phyloP scores from a whole-genome alignment of 2,113 vertebrate genomes.

The Microtus pennsylvanicus region DNA sequence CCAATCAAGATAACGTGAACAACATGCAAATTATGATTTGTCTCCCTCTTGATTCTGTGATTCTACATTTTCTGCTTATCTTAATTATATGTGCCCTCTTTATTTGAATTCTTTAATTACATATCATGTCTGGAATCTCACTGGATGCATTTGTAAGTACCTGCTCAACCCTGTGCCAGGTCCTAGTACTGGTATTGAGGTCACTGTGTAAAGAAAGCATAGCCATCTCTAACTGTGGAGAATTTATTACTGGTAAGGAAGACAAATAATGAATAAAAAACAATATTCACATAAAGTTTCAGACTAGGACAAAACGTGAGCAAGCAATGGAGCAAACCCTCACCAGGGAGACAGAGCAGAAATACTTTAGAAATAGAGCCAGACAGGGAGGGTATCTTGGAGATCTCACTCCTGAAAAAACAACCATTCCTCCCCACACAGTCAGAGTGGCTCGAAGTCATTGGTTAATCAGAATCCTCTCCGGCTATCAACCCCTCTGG shows the following conservation, averaged over 20 bases:
- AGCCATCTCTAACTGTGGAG: slow-evolving; percentile 18
- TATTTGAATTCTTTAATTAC: slow-evolving; percentile 38
- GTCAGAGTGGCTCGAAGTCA: not conserved
- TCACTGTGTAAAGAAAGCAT: not conserved
- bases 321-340: not conserved
- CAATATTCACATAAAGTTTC: not conserved
- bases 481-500: not conserved
- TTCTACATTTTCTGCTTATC: slow-evolving; percentile 35
- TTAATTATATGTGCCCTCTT: not conserved
- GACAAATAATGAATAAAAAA: slow-evolving; percentile 36
- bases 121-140: slow-evolving; percentile 19
- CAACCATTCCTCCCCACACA: not conserved
- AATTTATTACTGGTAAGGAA: not conserved
- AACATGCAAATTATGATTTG: not conserved
- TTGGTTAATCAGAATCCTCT: not conserved
- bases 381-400: not conserved
- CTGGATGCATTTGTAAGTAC: slow-evolving; percentile 4
- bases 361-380: slow-evolving; percentile 16
- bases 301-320: not conserved
- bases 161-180: not conserved
- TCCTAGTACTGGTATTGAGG: not conserved
- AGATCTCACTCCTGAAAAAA: not conserved
- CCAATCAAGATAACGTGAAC: slow-evolving; percentile 19
- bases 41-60: slow-evolving; percentile 29
- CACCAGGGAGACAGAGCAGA: not conserved